Base-by-base conservation (phyloP, 1,140 invertebrate genomes). In the Maconellicoccus hirsutus region DNA sequence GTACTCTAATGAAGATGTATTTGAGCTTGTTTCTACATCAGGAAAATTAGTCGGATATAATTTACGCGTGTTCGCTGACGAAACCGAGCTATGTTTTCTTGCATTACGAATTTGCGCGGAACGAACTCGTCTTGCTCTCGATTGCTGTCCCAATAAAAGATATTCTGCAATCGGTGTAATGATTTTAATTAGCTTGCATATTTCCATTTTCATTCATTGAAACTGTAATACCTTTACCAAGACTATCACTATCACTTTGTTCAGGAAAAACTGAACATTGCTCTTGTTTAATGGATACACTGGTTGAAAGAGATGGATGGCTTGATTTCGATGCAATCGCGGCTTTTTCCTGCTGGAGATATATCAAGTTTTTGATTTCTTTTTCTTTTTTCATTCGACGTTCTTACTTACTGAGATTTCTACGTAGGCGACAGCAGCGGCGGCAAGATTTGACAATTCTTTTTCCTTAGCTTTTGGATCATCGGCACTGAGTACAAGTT, bases 241-340 rank as follows among this genome's bases (percentile, higher is more conserved):
- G 82, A 66, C 83, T 81, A 76, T 88, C 86, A 76, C 85, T 87
- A 76, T 88, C 86, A 75, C 86, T 87, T 0, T 84, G 84, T 72
- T 87, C 85, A 23, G 83, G 75, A 12, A 42, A 25, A 22, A 70
- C 19, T 22, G 23, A 70, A 25, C 33, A 52, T 19, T 7, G 33
- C 14, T 42, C 33, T n/a, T 38, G 33, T 70, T 42, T 25, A 16
- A 52, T 19, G 22, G 70, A 19, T 59, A 21, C 7, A 22, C 21
- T 38, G 1, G 26, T 42, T 19, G 70, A 52, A 19, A 52, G n/a
- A 22, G 33, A 23, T 19, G n/a, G 33, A 52, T 23, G 19, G 19
- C 22, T 52, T 7, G 70, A 25, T 21, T 7, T 12, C 2, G 22
- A 8, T 59, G 61, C 22, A 61, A 69, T 10, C 42, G 16, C 14